A percentile compares a stretch with the other conserved stretches of the same genome.
These are phyloP conservation scores for Bombus huntii DNA, from an alignment of 1,140 invertebrate species.

Conservation along the genomic window DNA sequence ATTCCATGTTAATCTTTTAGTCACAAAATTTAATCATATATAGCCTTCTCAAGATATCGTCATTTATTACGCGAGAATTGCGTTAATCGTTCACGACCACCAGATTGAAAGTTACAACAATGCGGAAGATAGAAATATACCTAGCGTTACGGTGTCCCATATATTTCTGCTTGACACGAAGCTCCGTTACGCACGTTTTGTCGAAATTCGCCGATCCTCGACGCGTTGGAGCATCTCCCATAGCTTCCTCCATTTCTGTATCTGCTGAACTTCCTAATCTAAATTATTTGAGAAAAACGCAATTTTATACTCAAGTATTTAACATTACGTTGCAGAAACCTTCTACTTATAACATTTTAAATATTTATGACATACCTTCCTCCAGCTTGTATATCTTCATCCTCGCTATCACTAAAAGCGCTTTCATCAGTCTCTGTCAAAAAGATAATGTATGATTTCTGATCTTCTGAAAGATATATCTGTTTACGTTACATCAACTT, in stretches of 20 bases:
- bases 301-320: background rate
- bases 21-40: constrained; percentile 33
- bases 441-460: constrained; percentile 45
- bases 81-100: constrained; percentile 30
- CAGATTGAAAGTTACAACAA: constrained; percentile 15
- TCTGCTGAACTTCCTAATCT: constrained; percentile 76
- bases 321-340: background rate
- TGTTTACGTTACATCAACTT: constrained; percentile 46
- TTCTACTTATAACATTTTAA: background rate
- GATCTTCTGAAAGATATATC: constrained; percentile 1
- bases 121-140: constrained; percentile 74
- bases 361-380: constrained; percentile 65
- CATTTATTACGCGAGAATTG: background rate
- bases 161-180: constrained; percentile 87
- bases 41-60: background rate
- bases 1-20: constrained; percentile 48
- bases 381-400: constrained; percentile 75
- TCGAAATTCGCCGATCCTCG: constrained; percentile 70
- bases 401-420: constrained; percentile 80
- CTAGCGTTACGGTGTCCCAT: constrained; percentile 93
- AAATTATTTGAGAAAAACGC: background rate
- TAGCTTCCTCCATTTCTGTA: constrained; percentile 77
- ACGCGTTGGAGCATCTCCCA: constrained; percentile 64
- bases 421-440: constrained; percentile 76
- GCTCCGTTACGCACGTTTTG: constrained; percentile 73